These are phyloP conservation scores for Cryptosula pallasiana DNA, from an alignment of 2,888 invertebrate genomes.

Conservation along the genomic window DNA sequence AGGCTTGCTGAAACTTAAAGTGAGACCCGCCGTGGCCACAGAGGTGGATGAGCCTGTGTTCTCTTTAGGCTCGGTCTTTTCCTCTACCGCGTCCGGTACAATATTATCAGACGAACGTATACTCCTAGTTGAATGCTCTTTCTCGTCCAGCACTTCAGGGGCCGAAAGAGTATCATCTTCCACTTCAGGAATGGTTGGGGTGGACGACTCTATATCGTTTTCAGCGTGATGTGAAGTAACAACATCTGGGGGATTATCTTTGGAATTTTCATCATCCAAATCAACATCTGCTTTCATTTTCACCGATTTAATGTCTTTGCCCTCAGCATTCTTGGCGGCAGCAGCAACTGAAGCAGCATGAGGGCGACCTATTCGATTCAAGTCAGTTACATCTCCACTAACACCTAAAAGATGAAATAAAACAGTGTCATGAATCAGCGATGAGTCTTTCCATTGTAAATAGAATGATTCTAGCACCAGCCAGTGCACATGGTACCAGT, in stretches of 20 bases:
- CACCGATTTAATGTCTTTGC: not conserved
- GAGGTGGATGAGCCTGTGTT: not conserved
- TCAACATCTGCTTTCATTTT: not conserved
- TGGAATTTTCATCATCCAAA: not conserved
- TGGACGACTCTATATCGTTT: not conserved
- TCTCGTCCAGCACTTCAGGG: not conserved
- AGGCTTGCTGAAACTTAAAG: not conserved
- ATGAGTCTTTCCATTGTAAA: too few relatives aligned
- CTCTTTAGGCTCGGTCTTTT: not conserved
- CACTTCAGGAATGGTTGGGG: not conserved
- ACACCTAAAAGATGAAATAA: not conserved
- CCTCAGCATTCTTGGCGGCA: not conserved
- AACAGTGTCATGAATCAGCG: too few relatives aligned
- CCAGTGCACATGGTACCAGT: too few relatives aligned
- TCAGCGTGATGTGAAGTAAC: constrained; percentile 3
- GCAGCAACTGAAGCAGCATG: not conserved
- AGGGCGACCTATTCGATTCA: not conserved
- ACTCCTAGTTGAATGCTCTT: not conserved
- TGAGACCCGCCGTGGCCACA: not conserved
- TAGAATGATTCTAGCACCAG: too few relatives aligned
- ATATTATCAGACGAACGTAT: too few relatives aligned
- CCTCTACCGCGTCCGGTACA: not conserved
- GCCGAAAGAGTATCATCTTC: not conserved
- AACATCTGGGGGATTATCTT: constrained; percentile 6
- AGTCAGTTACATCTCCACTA: not conserved